phyloP scores from a whole-genome alignment of 2,888 invertebrate species.

The Lasioglossum vierecki region DNA sequence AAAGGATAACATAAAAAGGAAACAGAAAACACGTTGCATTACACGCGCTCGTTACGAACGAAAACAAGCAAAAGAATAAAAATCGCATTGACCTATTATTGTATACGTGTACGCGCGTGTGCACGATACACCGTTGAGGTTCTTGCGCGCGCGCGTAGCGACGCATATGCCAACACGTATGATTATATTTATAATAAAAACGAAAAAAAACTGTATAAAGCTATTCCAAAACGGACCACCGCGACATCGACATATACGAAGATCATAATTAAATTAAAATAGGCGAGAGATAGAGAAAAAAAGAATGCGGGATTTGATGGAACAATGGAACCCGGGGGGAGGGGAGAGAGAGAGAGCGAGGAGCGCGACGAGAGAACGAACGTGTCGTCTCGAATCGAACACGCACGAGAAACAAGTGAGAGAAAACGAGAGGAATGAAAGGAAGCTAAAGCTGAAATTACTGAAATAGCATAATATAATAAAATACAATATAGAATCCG shows the following conservation, averaged over 20 bases:
- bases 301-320: constrained; percentile 2
- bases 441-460: background rate
- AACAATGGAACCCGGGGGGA: background rate
- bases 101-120: constrained; percentile 72
- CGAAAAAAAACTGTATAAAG: constrained; percentile 62
- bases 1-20: background rate
- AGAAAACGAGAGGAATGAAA: constrained; percentile 24
- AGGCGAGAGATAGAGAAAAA: constrained; percentile 14
- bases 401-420: background rate
- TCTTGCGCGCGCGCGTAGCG: constrained; percentile 49
- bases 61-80: constrained; percentile 37
- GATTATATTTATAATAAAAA: constrained; percentile 78
- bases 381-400: background rate
- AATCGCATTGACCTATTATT: constrained; percentile 78
- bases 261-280: constrained; percentile 67
- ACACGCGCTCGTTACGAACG: constrained; percentile 70
- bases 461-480: constrained; percentile 35
- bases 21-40: constrained; percentile 73
- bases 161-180: constrained; percentile 70
- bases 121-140: constrained; percentile 30
- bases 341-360: background rate
- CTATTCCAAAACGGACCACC: constrained; percentile 79
- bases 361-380: background rate
- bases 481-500: background rate
- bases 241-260: constrained; percentile 73